phyloP scores from a whole-genome alignment of 2,888 invertebrate genomes.

The Tetragnatha montana region DNA sequence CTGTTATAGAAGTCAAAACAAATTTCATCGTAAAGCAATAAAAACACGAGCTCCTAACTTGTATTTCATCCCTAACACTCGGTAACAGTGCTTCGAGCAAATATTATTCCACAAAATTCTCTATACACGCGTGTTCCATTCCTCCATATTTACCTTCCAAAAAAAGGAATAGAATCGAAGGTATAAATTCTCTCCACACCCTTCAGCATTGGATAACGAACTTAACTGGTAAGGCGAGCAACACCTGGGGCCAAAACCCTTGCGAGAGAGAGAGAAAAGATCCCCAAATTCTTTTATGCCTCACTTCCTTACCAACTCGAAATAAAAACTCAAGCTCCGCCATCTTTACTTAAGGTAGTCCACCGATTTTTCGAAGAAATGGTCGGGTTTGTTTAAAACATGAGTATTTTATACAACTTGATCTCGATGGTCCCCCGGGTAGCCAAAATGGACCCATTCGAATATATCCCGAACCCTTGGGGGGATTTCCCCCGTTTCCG shows the following conservation, averaged over 20 bases:
- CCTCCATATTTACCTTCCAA: background rate
- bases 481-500: constrained; percentile 8
- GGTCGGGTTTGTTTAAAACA: constrained; percentile 49
- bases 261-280: constrained; percentile 7
- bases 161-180: background rate
- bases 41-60: no score
- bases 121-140: no score
- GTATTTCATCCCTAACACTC: no score
- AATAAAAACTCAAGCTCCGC: background rate
- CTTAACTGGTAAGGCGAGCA: constrained; percentile 21
- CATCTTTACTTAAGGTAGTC: constrained; percentile 48
- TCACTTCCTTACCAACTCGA: background rate
- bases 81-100: no score
- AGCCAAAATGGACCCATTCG: constrained; percentile 22
- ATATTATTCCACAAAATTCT: no score
- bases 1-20: no score
- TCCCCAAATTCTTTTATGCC: constrained; percentile 41
- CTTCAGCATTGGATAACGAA: constrained; percentile 21
- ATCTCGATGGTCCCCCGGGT: constrained; percentile 22
- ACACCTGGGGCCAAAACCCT: constrained; percentile 37
- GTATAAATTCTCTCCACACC: background rate
- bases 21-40: no score
- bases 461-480: background rate
- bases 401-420: constrained; percentile 48
- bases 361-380: constrained; percentile 10